Base-by-base conservation (phyloP, 1,140 invertebrate species). In the Zaprionus capensis region DNA sequence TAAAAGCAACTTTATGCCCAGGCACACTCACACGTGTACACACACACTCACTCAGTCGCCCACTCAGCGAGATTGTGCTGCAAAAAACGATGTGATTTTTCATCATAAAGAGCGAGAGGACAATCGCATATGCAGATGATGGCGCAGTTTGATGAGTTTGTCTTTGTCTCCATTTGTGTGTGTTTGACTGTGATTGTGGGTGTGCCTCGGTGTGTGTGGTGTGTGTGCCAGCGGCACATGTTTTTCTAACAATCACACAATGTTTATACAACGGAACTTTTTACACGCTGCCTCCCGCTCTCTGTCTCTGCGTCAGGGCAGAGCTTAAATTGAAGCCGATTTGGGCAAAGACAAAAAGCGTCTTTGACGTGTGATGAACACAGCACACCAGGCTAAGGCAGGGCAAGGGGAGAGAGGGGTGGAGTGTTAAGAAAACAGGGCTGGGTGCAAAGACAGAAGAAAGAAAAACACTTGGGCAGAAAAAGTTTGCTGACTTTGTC, bases 261-360 rank as follows among this genome's bases (percentile, higher is more conserved):
- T 88, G 84, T 88, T 88, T 90, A 88, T 84, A 90, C 81, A 88
- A 88, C 84, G 84, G 80, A 88, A 88, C 81, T 88, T 88, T 87
- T 90, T 88, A 79, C 83, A 88, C 55, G 74, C 81, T 67, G 59
- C 71, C 65, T 75, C 36, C 17, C 38, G 6, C 5, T 15, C 5
- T 41, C 15, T n/a, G 38, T 2, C 22, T 22, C 22, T 11, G 9
- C 0, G 31, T 11, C 59, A 49, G 65, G 26, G 57, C 63, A 72
- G 53, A 55, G 77, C 83, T 78, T 75, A 82, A 83, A 86, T 81
- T 88, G 81, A 88, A 87, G 84, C 81, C 81, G 84, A 88, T 88
- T 88, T 87, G 38, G 78, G 81, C 75, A 71, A 88, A 90, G 85
- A 90, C 85, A 88, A 88, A 88, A 88, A 88, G 84, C 84, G 84